These are phyloP conservation scores for Cyanistes caeruleus DNA, from an alignment of 2,113 vertebrate species.

Conservation along the genomic window DNA sequence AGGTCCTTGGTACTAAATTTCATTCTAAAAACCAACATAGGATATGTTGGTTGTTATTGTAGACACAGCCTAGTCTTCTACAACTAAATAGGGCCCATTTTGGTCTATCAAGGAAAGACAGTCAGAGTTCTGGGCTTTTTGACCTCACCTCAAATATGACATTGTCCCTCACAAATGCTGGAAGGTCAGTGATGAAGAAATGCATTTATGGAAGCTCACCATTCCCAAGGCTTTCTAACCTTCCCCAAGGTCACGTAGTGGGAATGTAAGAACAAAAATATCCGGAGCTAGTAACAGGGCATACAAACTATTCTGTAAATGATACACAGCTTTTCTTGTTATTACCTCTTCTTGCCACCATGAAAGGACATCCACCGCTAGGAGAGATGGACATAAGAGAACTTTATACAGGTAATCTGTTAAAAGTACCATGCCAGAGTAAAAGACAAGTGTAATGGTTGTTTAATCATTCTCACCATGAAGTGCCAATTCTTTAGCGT, in stretches of 20 bases:
- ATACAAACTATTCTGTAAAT: background rate
- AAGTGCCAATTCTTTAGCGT: conserved; percentile 76
- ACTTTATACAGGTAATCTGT: background rate
- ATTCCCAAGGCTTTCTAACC: background rate
- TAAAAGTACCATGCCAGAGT: conserved; percentile 40
- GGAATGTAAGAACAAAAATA: background rate
- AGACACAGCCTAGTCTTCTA: background rate
- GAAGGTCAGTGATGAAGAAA: background rate
- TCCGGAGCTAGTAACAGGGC: background rate
- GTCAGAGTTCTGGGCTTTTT: background rate
- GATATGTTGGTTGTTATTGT: background rate
- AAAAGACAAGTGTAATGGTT: conserved; percentile 68
- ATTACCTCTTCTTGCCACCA: background rate
- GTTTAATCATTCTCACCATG: conserved; percentile 74
- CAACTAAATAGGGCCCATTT: background rate
- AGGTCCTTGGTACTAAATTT: background rate
- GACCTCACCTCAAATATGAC: background rate
- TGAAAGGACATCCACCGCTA: background rate
- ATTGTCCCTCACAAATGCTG: background rate
- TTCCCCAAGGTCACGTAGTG: background rate
- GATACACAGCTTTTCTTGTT: background rate
- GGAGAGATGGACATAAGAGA: background rate
- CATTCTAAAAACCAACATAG: background rate
- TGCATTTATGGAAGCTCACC: background rate
- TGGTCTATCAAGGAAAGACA: background rate